Evolutionary conservation across 2,797 vertebrate genomes (phyloP).

Genomic region (Uromys caudimaculatus): DNA sequence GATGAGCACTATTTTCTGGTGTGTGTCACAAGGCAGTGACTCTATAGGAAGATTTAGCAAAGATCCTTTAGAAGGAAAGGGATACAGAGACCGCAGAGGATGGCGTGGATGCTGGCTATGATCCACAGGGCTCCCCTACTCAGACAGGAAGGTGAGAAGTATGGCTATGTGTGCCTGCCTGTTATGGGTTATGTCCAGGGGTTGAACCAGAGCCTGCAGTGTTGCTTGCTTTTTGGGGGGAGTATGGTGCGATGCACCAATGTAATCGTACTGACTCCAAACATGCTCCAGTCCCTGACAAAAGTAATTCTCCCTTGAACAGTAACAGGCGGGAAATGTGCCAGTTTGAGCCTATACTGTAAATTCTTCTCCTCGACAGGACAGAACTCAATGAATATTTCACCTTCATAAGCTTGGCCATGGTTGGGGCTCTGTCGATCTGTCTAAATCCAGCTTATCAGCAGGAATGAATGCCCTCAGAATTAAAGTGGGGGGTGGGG

Average conservation of each 20-base stretch:
- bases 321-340: slow-evolving; percentile 67
- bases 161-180: background rate
- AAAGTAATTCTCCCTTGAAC: slow-evolving; percentile 71
- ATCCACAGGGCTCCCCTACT: background rate
- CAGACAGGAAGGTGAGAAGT: background rate
- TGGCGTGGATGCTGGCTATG: background rate
- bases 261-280: slow-evolving; percentile 35
- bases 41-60: background rate
- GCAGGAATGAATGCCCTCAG: slow-evolving; percentile 81
- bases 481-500: slow-evolving; percentile 80
- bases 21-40: background rate
- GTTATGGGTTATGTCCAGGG: background rate
- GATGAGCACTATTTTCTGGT: background rate
- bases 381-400: slow-evolving; percentile 65
- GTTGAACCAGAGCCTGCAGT: background rate
- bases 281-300: slow-evolving; percentile 66
- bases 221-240: background rate
- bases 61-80: slow-evolving; percentile 22
- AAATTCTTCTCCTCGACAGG: slow-evolving; percentile 71
- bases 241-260: slow-evolving; percentile 49
- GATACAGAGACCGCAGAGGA: background rate
- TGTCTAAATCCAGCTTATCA: slow-evolving; percentile 86
- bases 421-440: slow-evolving; percentile 64
- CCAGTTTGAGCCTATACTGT: slow-evolving; percentile 12
- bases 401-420: slow-evolving; percentile 74